A percentile compares a stretch with the other conserved stretches of the same genome.
Conservation (phyloP, 2,888 invertebrate genomes). For the Eustalomyia histrio region DNA sequence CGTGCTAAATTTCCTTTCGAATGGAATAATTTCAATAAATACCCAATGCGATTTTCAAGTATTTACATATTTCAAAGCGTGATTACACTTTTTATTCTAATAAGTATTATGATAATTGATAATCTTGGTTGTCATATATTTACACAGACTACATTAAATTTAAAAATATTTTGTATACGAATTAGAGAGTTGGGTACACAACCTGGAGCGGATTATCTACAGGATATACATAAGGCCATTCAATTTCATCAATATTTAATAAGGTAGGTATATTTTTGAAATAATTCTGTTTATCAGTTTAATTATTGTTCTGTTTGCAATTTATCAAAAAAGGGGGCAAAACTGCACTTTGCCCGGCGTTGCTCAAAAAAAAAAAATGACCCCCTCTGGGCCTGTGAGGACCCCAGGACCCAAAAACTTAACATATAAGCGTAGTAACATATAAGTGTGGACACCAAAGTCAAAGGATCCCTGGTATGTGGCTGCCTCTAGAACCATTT, state of each 20-base stretch:
- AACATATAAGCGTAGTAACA: no score
- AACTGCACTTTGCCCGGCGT: no score
- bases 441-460: no score
- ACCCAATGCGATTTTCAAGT: constrained; percentile 57
- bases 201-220: not conserved
- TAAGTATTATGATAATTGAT: constrained; percentile 70
- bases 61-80: constrained; percentile 69
- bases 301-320: no score
- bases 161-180: constrained; percentile 72
- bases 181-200: constrained; percentile 65
- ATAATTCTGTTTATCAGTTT: no score
- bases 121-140: constrained; percentile 68
- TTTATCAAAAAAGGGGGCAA: no score
- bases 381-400: no score
- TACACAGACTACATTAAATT: constrained; percentile 71
- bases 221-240: constrained; percentile 68
- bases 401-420: no score
- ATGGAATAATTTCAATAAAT: constrained; percentile 57
- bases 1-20: constrained; percentile 70
- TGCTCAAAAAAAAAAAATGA: no score
- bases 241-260: constrained; percentile 74
- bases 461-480: no score
- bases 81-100: constrained; percentile 67
- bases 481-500: no score
- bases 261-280: constrained; percentile 62